Conservation (phyloP, 92 coral and sea anemone genomes). For the Bergia puertoricense region DNA sequence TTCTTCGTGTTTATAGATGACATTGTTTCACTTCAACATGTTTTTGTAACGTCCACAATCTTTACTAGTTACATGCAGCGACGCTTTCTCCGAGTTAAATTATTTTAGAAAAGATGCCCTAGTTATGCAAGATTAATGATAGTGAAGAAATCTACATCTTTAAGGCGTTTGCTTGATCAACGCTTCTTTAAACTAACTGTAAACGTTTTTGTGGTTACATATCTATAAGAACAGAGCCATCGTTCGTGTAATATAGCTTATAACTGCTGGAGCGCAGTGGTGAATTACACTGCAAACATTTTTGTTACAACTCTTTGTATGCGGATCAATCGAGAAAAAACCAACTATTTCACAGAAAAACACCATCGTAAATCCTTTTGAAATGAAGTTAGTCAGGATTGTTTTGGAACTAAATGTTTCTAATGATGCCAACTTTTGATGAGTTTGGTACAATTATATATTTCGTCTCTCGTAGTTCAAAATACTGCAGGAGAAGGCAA, state of each 20-base stretch:
- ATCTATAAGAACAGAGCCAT: not conserved
- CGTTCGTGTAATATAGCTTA: not conserved
- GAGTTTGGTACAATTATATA: not conserved
- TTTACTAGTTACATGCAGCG: not conserved
- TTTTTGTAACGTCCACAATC: too few relatives aligned
- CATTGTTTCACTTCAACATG: not conserved
- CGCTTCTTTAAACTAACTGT: not conserved
- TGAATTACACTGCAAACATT: not conserved
- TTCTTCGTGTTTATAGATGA: not conserved
- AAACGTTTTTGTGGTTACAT: not conserved
- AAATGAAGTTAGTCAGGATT: not conserved
- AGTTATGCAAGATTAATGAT: not conserved
- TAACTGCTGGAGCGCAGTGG: not conserved
- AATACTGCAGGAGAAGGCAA: not conserved
- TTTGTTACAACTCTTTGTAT: not conserved
- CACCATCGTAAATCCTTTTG: not conserved
- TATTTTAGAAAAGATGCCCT: not conserved
- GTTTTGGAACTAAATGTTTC: not conserved
- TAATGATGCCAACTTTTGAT: not conserved
- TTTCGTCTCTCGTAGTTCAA: not conserved
- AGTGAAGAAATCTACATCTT: not conserved
- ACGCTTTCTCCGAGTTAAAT: not conserved
- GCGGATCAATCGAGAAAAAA: not conserved
- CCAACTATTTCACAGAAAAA: too few relatives aligned
- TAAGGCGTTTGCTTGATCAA: not conserved